Conservation (phyloP, 2,113 vertebrate genomes). For the Elgaria multicarinata region DNA sequence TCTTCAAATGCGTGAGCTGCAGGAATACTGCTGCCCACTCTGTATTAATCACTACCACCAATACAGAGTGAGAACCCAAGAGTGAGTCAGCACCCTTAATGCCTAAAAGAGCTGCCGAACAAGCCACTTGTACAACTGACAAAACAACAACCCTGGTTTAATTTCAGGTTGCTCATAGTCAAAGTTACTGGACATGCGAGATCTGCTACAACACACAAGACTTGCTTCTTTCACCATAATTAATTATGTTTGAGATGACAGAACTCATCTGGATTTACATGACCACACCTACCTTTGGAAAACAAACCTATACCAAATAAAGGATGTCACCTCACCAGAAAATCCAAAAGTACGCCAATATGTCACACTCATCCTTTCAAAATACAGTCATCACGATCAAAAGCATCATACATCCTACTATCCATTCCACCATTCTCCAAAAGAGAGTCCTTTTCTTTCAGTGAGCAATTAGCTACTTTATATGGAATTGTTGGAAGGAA, state of each 20-base stretch:
- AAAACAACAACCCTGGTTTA: not conserved
- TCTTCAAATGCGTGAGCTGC: conserved; percentile 15
- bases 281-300: conserved; percentile 51
- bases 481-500: not conserved
- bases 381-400: not conserved
- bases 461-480: conserved; percentile 28
- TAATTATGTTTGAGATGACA: conserved; percentile 45
- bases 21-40: conserved; percentile 7
- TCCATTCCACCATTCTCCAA: not conserved
- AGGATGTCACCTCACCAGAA: conserved; percentile 24
- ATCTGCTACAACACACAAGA: conserved; percentile 44
- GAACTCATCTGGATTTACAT: conserved; percentile 40
- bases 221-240: conserved; percentile 23
- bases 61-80: not conserved
- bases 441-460: not conserved
- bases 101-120: conserved; percentile 11
- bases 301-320: conserved; percentile 38
- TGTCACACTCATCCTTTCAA: not conserved
- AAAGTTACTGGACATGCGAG: conserved; percentile 20
- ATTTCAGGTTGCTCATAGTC: conserved; percentile 6
- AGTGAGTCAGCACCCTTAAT: conserved; percentile 3
- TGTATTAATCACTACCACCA: conserved; percentile 11
- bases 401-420: not conserved
- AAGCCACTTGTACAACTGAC: conserved; percentile 17
- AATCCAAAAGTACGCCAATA: conserved; percentile 13